Evolutionary conservation across 1,140 invertebrate genomes (phyloP), one percentile per base, ranked within the genome.

Genomic region (Drosophila saltans): DNA sequence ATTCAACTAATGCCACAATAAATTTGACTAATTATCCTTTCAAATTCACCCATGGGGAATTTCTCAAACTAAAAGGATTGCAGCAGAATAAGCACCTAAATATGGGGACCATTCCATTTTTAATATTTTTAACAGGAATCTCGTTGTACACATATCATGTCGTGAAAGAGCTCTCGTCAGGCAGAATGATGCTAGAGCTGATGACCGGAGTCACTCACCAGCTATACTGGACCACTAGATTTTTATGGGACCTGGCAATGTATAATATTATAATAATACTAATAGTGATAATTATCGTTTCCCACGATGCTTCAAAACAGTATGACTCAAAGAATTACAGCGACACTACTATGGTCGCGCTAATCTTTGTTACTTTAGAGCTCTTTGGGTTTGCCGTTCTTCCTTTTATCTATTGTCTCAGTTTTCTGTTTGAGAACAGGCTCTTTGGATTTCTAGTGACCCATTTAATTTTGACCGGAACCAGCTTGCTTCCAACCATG

Each of bases 1-100:
- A 21, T n/a, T 36, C 0, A 3, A 9, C 2, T 4, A 28, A 56
- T 8, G 8, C 45, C 8, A 52, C 45, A 26, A 69, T 73, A 40
- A 24, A 21, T 0, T 16, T 73, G 1, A 1, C 40, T n/a, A 73
- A 73, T 24, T 7, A 60, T 64, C 71, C 71, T 2, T 11, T 73
- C 5, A 1, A 2, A 0, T 64, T 63, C 16, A 56, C 16, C 0
- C 24, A 43, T 7, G 39, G 4, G 0, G 10, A 16, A 0, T 45
- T 52, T 5, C 9, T 66, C 21, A 55, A 66, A 0, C 39, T 41
- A 3, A 36, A 39, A 10, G 40, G 7, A 5, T 36, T 39, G 5
- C 58, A 60, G 7, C 3, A 24, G 9, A 1, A n/a, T 36, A 40
- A 30, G 4, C 5, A 24, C 6, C 2, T 60, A n/a, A 60, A 36